A percentile compares a stretch with the other conserved stretches of the same genome.
phyloP scores from a whole-genome alignment of 1,140 invertebrate genomes.

The Homalodisca vitripennis region DNA sequence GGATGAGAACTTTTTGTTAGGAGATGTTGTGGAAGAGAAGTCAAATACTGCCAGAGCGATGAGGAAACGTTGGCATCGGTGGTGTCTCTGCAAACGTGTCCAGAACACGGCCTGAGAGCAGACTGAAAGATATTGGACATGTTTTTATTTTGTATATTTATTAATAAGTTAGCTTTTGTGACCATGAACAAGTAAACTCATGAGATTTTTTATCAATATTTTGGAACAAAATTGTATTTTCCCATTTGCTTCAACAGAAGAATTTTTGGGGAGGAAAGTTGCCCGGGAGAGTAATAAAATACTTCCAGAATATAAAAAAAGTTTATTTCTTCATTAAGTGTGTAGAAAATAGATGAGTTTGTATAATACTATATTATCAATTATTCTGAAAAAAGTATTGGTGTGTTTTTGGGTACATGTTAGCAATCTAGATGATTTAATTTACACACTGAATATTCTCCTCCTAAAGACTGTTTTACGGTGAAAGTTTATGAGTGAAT shows the following conservation, averaged over 20 bases:
- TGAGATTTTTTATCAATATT: not conserved
- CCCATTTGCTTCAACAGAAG: not conserved
- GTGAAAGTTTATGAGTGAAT: too few relatives aligned
- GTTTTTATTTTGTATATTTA: not conserved
- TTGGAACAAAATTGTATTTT: not conserved
- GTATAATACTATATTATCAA: too few relatives aligned
- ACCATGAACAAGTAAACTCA: not conserved
- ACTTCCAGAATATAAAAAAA: not conserved
- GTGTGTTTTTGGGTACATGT: too few relatives aligned
- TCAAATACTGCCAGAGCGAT: slow-evolving; percentile 69
- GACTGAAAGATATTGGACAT: not conserved
- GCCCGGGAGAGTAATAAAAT: not conserved
- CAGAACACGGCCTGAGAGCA: not conserved
- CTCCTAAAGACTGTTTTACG: too few relatives aligned
- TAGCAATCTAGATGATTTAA: too few relatives aligned
- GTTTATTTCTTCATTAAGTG: too few relatives aligned
- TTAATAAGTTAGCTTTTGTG: too few relatives aligned
- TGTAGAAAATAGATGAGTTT: too few relatives aligned
- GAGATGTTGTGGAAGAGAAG: slow-evolving; percentile 47
- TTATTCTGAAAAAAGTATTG: too few relatives aligned
- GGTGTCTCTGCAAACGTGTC: slow-evolving; percentile 62
- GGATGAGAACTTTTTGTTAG: slow-evolving; percentile 10
- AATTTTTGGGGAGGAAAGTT: too few relatives aligned
- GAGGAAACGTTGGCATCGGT: slow-evolving; percentile 75
- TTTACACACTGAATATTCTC: too few relatives aligned